A percentile compares a stretch with the other conserved stretches of the same genome.
Evolutionary conservation across 2,888 invertebrate species (phyloP).

Genomic region (Eupithecia subfuscata): DNA sequence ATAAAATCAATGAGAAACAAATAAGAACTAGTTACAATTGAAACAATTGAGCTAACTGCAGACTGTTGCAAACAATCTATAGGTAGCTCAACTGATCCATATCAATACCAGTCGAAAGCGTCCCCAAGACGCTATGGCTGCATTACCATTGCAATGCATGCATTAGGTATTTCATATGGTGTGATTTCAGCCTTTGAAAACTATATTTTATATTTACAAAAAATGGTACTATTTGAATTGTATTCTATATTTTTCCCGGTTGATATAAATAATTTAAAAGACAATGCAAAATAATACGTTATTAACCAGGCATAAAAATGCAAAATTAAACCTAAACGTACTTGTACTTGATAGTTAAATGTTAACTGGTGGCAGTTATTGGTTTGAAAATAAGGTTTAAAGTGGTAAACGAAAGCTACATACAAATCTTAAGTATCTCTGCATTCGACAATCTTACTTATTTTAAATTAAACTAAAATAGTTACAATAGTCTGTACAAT

Average conservation of each 20-base stretch:
- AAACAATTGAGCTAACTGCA: too few species aligned
- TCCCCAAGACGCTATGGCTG: too few species aligned
- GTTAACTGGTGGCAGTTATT: slow-evolving; percentile 12
- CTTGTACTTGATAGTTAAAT: neutral
- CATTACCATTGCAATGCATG: too few species aligned
- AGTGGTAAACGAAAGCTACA: slow-evolving; percentile 17
- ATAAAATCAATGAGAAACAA: too few species aligned
- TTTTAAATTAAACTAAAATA: slow-evolving; percentile 46
- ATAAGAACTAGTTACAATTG: too few species aligned
- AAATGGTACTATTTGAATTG: slow-evolving; percentile 39
- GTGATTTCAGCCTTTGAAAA: slow-evolving; percentile 31
- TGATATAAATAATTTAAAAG: slow-evolving; percentile 11
- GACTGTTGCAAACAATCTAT: too few species aligned
- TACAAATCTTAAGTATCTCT: slow-evolving; percentile 56
- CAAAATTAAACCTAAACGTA: neutral
- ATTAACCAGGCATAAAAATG: slow-evolving; percentile 33
- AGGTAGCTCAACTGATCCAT: too few species aligned
- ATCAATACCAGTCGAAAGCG: too few species aligned
- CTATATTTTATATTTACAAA: slow-evolving; percentile 50
- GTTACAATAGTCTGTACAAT: slow-evolving; percentile 58
- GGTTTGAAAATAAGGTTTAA: slow-evolving; percentile 4
- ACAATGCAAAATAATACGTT: slow-evolving; percentile 24
- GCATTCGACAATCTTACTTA: slow-evolving; percentile 45
- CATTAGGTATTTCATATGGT: neutral
- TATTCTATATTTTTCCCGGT: slow-evolving; percentile 31